Conservation (phyloP, 2,113 vertebrate genomes). For the Pterocles gutturalis region DNA sequence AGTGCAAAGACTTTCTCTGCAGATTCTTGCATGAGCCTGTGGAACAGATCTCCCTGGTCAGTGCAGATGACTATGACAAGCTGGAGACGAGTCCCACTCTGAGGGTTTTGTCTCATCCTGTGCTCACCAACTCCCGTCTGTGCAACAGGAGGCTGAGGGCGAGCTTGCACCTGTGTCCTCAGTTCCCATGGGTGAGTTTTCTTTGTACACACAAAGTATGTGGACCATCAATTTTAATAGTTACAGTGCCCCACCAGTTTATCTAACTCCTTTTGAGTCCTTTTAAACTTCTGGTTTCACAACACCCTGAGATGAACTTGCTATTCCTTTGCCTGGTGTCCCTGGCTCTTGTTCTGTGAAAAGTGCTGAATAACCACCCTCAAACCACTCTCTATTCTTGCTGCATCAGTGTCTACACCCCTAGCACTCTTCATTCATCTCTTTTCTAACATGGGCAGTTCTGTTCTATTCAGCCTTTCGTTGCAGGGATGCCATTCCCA, state of each 20-base stretch:
- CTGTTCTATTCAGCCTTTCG: neutral
- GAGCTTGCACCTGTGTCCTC: neutral
- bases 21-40: neutral
- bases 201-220: neutral
- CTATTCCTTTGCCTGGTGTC: neutral
- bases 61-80: neutral
- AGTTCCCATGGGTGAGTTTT: neutral
- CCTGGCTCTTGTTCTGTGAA: neutral
- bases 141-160: neutral
- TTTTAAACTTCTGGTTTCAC: neutral
- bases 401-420: neutral
- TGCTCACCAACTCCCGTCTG: accelerated
- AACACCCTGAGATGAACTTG: neutral
- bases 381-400: neutral
- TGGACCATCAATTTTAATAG: neutral
- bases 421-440: neutral
- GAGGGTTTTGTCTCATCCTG: neutral
- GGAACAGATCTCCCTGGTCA: neutral
- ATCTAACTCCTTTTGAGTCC: neutral
- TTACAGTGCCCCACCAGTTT: neutral
- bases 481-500: neutral
- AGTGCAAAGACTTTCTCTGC: neutral
- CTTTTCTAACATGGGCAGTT: neutral
- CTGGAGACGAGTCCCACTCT: neutral
- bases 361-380: neutral